Conservation (phyloP, 2,888 invertebrate species). For the Hirudinaria manillensis region DNA sequence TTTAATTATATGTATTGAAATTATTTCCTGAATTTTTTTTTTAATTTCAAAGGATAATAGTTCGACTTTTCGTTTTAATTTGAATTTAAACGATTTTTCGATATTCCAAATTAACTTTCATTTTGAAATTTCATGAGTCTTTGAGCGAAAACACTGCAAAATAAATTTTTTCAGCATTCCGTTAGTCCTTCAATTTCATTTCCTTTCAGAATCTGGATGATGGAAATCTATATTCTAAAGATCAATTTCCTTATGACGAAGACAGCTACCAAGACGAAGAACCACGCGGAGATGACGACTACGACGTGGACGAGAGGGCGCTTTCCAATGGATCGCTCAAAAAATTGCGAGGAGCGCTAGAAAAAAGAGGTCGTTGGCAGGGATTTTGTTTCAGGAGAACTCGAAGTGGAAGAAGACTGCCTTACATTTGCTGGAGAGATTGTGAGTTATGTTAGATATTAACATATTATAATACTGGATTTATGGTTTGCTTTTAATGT, state of each 20-base stretch:
- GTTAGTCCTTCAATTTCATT: not conserved
- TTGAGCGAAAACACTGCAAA: too few relatives aligned
- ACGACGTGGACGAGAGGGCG: not conserved
- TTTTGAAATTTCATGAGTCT: too few relatives aligned
- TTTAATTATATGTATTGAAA: too few relatives aligned
- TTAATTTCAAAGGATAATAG: too few relatives aligned
- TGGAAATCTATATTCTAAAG: not conserved
- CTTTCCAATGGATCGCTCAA: not conserved
- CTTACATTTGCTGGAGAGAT: conserved; percentile 42
- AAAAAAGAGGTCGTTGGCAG: conserved; percentile 35
- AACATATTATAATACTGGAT: too few relatives aligned
- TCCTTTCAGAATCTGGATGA: not conserved
- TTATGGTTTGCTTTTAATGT: too few relatives aligned
- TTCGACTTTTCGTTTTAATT: too few relatives aligned
- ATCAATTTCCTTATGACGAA: not conserved
- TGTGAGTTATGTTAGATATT: conserved; percentile 27
- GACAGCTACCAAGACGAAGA: not conserved
- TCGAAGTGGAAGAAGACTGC: conserved; percentile 38
- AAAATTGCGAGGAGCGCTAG: not conserved
- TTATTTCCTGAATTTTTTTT: too few relatives aligned
- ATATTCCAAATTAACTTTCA: too few relatives aligned
- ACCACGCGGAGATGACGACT: not conserved
- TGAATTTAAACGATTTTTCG: too few relatives aligned
- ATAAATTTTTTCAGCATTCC: too few relatives aligned
- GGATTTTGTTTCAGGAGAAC: conserved; percentile 41